Conservation (phyloP, 2,888 invertebrate species). For the Neocrepidodera transversa region DNA sequence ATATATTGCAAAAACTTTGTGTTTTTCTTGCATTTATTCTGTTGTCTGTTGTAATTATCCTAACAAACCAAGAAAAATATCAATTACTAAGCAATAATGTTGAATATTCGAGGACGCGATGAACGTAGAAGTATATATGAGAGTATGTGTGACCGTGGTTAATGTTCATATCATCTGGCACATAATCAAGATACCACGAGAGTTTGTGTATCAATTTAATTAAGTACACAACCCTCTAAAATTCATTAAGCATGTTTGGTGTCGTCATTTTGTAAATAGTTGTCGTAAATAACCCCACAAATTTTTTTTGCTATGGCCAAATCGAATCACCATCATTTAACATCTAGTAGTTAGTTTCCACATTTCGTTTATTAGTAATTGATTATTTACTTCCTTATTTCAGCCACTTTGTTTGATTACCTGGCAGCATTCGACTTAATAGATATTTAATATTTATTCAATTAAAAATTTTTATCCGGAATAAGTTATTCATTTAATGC, state of each 20-base stretch:
- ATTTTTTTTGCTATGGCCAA: slow-evolving; percentile 30
- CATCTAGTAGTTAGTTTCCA: slow-evolving; percentile 14
- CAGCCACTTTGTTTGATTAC: too few relatives aligned
- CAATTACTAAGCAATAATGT: too few relatives aligned
- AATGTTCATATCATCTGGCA: slow-evolving; percentile 53
- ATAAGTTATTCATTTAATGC: too few relatives aligned
- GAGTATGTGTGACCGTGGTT: slow-evolving; percentile 48
- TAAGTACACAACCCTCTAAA: slow-evolving; percentile 32
- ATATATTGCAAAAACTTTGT: not conserved
- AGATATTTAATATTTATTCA: too few relatives aligned
- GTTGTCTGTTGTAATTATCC: not conserved
- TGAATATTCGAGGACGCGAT: slow-evolving; percentile 23
- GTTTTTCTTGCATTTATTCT: not conserved
- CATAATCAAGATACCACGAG: slow-evolving; percentile 50
- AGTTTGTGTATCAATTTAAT: slow-evolving; percentile 21
- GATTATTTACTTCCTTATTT: too few relatives aligned
- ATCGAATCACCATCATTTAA: slow-evolving; percentile 35
- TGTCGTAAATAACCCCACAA: slow-evolving; percentile 29
- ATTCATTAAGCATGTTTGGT: slow-evolving; percentile 49
- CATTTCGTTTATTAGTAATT: too few relatives aligned
- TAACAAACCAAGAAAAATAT: too few relatives aligned
- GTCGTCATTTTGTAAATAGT: slow-evolving; percentile 44
- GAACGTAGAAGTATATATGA: slow-evolving; percentile 44
- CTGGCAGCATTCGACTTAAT: too few relatives aligned
- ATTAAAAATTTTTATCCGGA: too few relatives aligned